phyloP scores from a whole-genome alignment of 2,113 vertebrate genomes.

The Psilopsiagon aymara region DNA sequence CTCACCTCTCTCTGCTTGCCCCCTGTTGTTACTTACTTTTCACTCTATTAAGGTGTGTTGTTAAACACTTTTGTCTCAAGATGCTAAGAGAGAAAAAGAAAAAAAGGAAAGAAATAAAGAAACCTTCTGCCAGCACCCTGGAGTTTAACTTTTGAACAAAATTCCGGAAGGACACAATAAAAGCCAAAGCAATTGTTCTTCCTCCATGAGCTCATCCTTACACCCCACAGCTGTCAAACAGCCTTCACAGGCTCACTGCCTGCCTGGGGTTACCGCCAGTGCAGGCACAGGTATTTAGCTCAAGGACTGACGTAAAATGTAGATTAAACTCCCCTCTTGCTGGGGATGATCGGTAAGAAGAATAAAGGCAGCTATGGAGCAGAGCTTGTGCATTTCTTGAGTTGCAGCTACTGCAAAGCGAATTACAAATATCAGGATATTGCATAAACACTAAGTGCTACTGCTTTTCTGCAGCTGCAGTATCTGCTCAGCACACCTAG shows the following conservation, averaged over 20 bases:
- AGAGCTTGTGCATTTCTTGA: not conserved
- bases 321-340: not conserved
- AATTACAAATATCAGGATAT: not conserved
- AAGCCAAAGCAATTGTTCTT: not conserved
- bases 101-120: not conserved
- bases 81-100: not conserved
- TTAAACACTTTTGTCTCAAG: slow-evolving; percentile 15
- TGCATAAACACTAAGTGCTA: not conserved
- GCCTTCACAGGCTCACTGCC: not conserved
- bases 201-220: not conserved
- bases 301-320: not conserved
- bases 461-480: not conserved
- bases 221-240: not conserved
- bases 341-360: not conserved
- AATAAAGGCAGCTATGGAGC: not conserved
- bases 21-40: slow-evolving; percentile 19
- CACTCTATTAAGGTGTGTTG: not conserved
- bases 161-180: not conserved
- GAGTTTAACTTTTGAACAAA: not conserved
- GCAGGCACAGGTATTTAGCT: not conserved
- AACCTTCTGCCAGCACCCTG: not conserved
- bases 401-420: not conserved
- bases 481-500: not conserved
- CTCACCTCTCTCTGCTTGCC: not conserved
- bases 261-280: not conserved